Evolutionary conservation across 2,888 invertebrate species (phyloP).

Genomic region (Acanthosepion esculentum): DNA sequence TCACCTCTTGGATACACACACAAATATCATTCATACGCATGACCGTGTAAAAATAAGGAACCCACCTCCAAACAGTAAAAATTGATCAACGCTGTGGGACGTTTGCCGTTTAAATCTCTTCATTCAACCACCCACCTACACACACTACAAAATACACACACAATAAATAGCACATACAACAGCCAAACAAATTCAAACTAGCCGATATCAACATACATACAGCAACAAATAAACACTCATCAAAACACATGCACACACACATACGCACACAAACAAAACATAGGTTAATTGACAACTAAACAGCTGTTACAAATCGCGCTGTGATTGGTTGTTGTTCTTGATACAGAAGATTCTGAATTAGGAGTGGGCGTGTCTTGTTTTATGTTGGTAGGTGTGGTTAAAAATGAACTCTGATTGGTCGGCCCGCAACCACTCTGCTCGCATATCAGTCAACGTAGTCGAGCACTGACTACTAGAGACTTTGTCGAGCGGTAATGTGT

Average conservation of each 20-base stretch:
- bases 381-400: background rate
- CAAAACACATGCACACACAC: background rate
- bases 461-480: background rate
- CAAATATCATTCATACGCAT: too few species aligned
- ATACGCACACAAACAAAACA: background rate
- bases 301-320: background rate
- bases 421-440: background rate
- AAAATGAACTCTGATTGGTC: background rate
- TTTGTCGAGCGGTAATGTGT: background rate
- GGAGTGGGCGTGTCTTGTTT: background rate
- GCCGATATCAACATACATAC: background rate
- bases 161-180: background rate
- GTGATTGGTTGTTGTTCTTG: background rate
- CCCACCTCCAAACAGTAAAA: constrained; percentile 21
- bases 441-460: background rate
- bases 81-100: background rate
- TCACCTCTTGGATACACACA: too few species aligned
- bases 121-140: background rate
- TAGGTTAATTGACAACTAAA: background rate
- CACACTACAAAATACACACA: constrained; percentile 25
- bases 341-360: background rate
- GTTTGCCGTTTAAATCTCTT: background rate
- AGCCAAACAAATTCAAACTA: background rate
- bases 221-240: background rate
- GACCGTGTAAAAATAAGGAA: background rate